These are phyloP conservation scores for Lepus europaeus DNA, from an alignment of 2,113 vertebrate genomes.

Conservation along the genomic window DNA sequence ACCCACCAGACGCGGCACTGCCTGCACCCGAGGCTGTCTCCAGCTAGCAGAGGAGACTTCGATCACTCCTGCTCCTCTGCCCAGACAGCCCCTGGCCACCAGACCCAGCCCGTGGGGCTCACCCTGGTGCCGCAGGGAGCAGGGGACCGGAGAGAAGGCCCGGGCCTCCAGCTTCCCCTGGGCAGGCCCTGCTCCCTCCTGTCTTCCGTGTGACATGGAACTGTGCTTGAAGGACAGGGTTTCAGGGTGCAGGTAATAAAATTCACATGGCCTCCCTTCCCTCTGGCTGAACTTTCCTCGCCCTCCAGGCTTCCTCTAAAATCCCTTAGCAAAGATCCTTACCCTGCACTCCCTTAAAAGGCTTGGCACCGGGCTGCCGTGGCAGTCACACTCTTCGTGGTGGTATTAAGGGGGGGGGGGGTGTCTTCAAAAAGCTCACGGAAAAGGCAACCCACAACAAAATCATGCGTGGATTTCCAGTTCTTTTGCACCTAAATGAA, in stretches of 20 bases:
- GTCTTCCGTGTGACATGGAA: not conserved
- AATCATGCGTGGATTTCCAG: too few species aligned
- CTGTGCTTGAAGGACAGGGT: not conserved
- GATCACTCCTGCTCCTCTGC: not conserved
- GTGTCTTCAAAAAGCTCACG: too few species aligned
- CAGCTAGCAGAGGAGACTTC: fast-evolving
- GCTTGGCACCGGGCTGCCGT: not conserved
- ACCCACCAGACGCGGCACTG: not conserved
- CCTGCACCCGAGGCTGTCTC: not conserved
- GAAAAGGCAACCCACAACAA: too few species aligned
- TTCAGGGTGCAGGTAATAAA: not conserved
- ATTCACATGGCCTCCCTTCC: too few species aligned
- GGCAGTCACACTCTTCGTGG: not conserved
- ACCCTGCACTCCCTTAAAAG: not conserved
- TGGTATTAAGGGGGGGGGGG: not conserved
- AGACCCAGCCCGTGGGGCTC: not conserved
- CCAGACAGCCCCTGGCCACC: not conserved
- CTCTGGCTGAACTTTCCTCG: not conserved
- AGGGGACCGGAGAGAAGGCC: not conserved
- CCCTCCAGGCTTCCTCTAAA: not conserved
- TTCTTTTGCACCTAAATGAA: too few species aligned
- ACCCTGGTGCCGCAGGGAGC: not conserved
- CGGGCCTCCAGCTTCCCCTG: not conserved
- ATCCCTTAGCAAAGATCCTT: not conserved
- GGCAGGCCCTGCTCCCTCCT: too few species aligned